Conservation (phyloP, 2,797 vertebrate genomes). For the Enteromius trimaculatus region DNA sequence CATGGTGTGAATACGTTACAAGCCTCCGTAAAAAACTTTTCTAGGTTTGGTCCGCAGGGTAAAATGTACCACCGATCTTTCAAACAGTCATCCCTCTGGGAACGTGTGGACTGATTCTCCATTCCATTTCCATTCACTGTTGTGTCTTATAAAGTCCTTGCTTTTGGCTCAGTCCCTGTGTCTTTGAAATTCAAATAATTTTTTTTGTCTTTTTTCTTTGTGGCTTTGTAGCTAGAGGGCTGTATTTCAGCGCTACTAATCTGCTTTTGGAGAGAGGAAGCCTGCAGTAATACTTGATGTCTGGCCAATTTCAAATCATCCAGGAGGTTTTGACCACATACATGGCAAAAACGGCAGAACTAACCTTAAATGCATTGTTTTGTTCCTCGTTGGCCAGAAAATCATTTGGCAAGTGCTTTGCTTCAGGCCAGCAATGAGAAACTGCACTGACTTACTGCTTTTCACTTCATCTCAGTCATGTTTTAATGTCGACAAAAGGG, state of each 20-base stretch:
- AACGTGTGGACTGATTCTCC: slow-evolving; percentile 38
- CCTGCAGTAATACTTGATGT: slow-evolving; percentile 36
- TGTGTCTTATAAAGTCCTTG: slow-evolving; percentile 54
- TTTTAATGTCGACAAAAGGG: slow-evolving; percentile 7
- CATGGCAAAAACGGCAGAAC: background rate
- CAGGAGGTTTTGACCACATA: slow-evolving; percentile 31
- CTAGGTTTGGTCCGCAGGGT: slow-evolving; percentile 51
- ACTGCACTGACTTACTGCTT: background rate
- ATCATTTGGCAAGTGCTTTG: slow-evolving; percentile 16
- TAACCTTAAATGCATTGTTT: background rate
- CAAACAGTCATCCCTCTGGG: slow-evolving; percentile 41
- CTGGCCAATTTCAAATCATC: slow-evolving; percentile 34
- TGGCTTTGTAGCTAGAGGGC: slow-evolving; percentile 49
- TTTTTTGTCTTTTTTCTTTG: slow-evolving; percentile 36
- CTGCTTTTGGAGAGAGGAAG: slow-evolving; percentile 61
- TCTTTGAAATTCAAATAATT: slow-evolving; percentile 59
- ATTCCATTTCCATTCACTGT: slow-evolving; percentile 45
- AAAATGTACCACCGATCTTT: slow-evolving; percentile 50
- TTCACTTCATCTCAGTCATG: slow-evolving; percentile 11
- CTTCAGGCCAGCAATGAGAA: slow-evolving; percentile 10
- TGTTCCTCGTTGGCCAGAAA: slow-evolving; percentile 12
- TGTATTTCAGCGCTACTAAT: slow-evolving; percentile 57
- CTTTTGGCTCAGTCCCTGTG: slow-evolving; percentile 51
- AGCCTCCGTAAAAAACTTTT: slow-evolving; percentile 45
- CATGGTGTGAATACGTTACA: slow-evolving; percentile 39